These are phyloP conservation scores for Diachasmimorpha longicaudata DNA, from an alignment of 1,140 invertebrate species.

Conservation along the genomic window DNA sequence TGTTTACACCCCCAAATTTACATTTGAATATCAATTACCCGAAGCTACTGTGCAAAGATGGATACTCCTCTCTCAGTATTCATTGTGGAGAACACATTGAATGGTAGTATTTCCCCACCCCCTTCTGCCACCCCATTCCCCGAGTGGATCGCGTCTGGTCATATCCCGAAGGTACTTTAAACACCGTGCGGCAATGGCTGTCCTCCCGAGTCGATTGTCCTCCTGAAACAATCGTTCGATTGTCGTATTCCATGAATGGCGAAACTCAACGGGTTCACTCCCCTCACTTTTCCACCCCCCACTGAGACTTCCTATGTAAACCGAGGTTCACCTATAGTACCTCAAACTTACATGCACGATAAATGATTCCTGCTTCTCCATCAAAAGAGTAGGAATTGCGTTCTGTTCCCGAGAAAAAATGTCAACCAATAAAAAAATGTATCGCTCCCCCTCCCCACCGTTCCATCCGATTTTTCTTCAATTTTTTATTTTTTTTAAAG, in stretches of 20 bases:
- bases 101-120: not conserved
- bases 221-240: conserved; percentile 9
- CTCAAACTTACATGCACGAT: not conserved
- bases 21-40: not conserved
- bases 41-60: not conserved
- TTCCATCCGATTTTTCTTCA: not conserved
- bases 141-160: not conserved
- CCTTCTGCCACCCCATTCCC: not conserved
- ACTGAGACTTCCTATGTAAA: not conserved
- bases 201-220: not conserved
- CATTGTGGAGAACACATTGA: not conserved
- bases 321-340: not conserved
- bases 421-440: not conserved
- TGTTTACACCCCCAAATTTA: not conserved
- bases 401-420: too few relatives aligned
- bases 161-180: conserved; percentile 1
- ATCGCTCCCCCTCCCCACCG: not conserved
- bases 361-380: not conserved
- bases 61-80: not conserved
- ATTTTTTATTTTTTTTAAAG: not conserved
- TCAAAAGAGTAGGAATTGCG: too few relatives aligned
- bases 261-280: not conserved
- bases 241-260: conserved; percentile 3
- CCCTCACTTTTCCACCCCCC: not conserved
- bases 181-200: not conserved